These are phyloP conservation scores for Lagorchestes hirsutus DNA, from an alignment of 2,797 vertebrate species.

Conservation along the genomic window DNA sequence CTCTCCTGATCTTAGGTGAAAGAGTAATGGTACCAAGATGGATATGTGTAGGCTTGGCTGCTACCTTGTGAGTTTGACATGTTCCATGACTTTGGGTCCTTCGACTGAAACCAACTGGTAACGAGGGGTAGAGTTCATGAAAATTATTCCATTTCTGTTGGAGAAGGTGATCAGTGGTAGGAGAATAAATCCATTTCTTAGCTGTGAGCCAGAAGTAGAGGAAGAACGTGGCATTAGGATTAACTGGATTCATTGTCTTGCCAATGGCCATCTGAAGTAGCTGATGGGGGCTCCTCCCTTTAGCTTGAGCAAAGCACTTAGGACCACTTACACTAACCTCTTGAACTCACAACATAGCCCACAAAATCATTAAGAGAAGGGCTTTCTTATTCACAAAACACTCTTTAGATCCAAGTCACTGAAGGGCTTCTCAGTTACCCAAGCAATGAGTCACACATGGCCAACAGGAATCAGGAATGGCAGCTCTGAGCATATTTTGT, in stretches of 20 bases:
- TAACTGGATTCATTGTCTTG: not conserved
- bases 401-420: not conserved
- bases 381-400: not conserved
- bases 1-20: not conserved
- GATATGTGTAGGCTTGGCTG: not conserved
- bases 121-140: not conserved
- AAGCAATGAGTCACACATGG: not conserved
- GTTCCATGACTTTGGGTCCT: not conserved
- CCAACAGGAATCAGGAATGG: not conserved
- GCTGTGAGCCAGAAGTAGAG: not conserved
- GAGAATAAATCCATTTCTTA: not conserved
- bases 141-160: not conserved
- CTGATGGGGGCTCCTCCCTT: too few species aligned
- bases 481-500: not conserved
- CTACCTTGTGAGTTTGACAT: not conserved
- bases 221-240: not conserved
- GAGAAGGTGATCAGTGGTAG: not conserved
- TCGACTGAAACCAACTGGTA: not conserved
- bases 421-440: not conserved
- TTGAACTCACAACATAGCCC: not conserved
- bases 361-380: not conserved
- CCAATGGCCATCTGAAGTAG: not conserved
- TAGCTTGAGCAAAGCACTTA: not conserved
- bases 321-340: not conserved
- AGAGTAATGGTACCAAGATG: not conserved